Evolutionary conservation across 1,140 invertebrate species (phyloP), one percentile per base, ranked within the genome.

Genomic region (Danaus melanippus): DNA sequence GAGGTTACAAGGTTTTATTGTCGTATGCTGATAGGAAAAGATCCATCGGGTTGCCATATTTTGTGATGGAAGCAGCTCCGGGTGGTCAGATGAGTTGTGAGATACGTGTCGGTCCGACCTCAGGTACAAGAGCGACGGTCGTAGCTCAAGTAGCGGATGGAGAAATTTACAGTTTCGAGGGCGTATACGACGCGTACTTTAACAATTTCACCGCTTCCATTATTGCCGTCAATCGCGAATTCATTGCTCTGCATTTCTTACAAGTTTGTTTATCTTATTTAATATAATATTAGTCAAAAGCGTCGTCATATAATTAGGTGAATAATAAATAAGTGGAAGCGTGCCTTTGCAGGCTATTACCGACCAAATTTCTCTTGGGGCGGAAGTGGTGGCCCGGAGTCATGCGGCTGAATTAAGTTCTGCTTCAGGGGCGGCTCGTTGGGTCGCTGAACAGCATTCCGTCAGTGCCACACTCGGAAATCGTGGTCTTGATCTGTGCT

Each of bases 71-170:
- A 63, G 81, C 81, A 8, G 83, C 83, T 9, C 83, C 83, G 0
- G 81, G 83, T 5, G 83, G 83, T 2, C 83, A 86, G 57, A 72
- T 84, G 74, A 86, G 83, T 59, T 79, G 78, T 47, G 83, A 86
- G 47, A 56, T 81, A 12, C 78, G 83, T 8, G 79, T 84, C 39
- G 72, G 74, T 0, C 83, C 83, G 0, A 70, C 76, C 4, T 58
- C 64, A 10, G 66, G 69, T 4, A 83, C 79, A 0, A 62, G 83
- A 7, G 81, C 83, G 0, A 78, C 81, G 0, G 67, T 86, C 2
- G 76, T 84, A 0, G 71, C 79, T 0, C 81, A 86, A 45, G 74
- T 84, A 12, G 81, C 81, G 8, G 75, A 84, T n/a, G 66, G 66
- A 7, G 77, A 83, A 39, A 62, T 86, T 7, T 79, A 82, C 50